phyloP scores from a whole-genome alignment of 2,888 invertebrate species.

The Congeria kusceri region DNA sequence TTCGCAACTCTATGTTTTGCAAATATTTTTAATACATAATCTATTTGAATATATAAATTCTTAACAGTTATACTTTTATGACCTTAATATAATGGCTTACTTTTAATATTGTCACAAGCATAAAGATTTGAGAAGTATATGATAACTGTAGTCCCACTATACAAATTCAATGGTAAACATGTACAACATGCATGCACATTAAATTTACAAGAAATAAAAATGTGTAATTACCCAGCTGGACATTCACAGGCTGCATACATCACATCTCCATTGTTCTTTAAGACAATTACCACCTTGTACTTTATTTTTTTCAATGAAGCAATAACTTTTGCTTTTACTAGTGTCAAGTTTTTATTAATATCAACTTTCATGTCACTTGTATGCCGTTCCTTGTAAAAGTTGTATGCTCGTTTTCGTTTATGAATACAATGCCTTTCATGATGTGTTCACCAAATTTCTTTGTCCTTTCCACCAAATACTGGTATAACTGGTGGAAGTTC shows the following conservation, averaged over 20 bases:
- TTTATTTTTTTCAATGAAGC: slow-evolving; percentile 29
- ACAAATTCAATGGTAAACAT: too few relatives aligned
- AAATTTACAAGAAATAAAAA: not conserved
- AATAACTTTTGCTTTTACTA: slow-evolving; percentile 25
- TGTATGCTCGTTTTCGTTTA: slow-evolving; percentile 21
- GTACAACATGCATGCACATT: too few relatives aligned
- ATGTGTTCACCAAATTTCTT: slow-evolving; percentile 12
- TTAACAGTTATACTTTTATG: too few relatives aligned
- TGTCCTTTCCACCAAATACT: slow-evolving; percentile 25
- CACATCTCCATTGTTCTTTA: slow-evolving; percentile 24
- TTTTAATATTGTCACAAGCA: too few relatives aligned
- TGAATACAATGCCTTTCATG: slow-evolving; percentile 34
- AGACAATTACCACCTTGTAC: slow-evolving; percentile 27
- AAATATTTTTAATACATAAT: too few relatives aligned
- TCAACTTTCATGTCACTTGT: slow-evolving; percentile 20
- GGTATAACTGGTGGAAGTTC: slow-evolving; percentile 38
- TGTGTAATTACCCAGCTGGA: slow-evolving; percentile 32
- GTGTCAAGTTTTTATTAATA: not conserved
- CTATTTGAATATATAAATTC: too few relatives aligned
- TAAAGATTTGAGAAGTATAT: too few relatives aligned
- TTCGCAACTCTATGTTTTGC: too few relatives aligned
- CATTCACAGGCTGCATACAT: slow-evolving; percentile 44
- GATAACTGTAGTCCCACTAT: too few relatives aligned
- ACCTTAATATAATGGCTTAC: too few relatives aligned
- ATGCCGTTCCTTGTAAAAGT: slow-evolving; percentile 26